These are phyloP conservation scores for Ophraella communa DNA, from an alignment of 2,888 invertebrate genomes.

Conservation along the genomic window DNA sequence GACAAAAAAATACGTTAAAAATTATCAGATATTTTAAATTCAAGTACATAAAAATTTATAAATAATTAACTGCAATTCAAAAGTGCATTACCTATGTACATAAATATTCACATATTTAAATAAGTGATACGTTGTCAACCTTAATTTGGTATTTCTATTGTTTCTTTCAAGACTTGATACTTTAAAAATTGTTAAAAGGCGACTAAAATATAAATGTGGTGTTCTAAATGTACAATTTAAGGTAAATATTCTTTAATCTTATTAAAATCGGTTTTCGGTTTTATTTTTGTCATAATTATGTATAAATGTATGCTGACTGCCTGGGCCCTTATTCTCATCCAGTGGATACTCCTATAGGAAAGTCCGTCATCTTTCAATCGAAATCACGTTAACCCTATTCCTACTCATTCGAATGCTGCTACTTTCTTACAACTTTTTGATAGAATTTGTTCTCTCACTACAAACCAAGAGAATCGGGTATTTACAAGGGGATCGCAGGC, in stretches of 20 bases:
- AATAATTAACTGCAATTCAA: neutral
- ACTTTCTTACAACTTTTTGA: too few relatives aligned
- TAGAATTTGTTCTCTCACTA: too few relatives aligned
- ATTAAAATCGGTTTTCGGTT: too few relatives aligned
- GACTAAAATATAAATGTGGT: neutral
- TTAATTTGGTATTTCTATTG: neutral
- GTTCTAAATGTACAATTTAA: neutral
- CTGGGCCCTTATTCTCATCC: too few relatives aligned
- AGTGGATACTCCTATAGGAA: too few relatives aligned
- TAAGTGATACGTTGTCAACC: neutral
- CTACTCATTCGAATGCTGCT: too few relatives aligned
- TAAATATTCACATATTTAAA: neutral
- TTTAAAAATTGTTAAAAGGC: neutral
- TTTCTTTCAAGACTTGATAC: neutral
- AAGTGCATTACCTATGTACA: neutral
- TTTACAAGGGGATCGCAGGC: too few relatives aligned
- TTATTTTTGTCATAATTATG: too few relatives aligned
- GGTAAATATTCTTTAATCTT: neutral
- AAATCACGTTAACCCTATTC: too few relatives aligned
- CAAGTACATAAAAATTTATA: neutral
- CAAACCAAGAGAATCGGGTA: too few relatives aligned
- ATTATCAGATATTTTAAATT: neutral
- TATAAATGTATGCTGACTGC: too few relatives aligned
- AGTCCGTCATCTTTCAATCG: too few relatives aligned
- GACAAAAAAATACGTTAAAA: neutral